Evolutionary conservation across 2,113 vertebrate genomes (phyloP).

Genomic region (Megatriorchis doriae): DNA sequence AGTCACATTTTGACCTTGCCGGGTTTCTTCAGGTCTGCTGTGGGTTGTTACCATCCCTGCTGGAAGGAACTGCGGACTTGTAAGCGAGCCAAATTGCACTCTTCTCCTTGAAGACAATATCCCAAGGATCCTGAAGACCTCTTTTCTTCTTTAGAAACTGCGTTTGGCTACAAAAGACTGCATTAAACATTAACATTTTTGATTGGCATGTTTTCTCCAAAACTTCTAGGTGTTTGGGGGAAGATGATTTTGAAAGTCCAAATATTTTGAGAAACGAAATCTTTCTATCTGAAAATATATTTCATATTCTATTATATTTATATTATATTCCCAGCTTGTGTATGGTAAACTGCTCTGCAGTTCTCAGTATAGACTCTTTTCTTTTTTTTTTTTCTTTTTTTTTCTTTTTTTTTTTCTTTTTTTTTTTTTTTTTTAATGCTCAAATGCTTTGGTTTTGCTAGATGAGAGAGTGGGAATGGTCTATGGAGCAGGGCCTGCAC

Average conservation of each 20-base stretch:
- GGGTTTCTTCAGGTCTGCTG: neutral
- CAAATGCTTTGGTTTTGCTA: neutral
- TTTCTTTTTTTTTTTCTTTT: neutral
- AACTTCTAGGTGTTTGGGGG: neutral
- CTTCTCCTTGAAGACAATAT: neutral
- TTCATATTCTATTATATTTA: neutral
- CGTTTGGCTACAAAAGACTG: neutral
- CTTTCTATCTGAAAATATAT: neutral
- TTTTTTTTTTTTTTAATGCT: neutral
- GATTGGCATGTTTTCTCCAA: neutral
- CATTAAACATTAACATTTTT: neutral
- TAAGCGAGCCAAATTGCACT: neutral
- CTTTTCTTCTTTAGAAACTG: neutral
- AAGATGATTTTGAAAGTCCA: neutral
- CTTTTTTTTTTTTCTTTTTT: too few relatives aligned
- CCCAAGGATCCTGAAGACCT: neutral
- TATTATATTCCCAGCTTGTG: neutral
- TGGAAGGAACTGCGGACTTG: neutral
- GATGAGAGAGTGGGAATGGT: neutral
- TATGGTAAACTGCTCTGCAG: neutral
- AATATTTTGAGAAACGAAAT: neutral
- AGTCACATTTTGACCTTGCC: neutral
- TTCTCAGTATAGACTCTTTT: neutral
- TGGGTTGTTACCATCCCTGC: neutral
- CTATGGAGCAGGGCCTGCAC: neutral